Evolutionary conservation across 1,140 invertebrate species (phyloP), one percentile per base, ranked within the genome.

Genomic region (Drosophila busckii): DNA sequence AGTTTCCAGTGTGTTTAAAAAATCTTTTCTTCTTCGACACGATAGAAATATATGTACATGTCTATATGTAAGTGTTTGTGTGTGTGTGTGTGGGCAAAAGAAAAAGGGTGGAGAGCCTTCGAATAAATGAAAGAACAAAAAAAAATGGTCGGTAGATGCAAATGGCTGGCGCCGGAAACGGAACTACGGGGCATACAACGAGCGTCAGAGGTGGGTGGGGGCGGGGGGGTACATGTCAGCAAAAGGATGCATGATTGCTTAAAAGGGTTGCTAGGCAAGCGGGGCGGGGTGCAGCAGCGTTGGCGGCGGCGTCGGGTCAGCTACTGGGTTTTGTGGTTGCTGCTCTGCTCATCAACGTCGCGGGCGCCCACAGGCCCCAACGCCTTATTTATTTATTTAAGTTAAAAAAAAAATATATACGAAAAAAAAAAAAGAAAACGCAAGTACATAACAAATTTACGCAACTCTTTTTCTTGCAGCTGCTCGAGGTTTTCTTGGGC

Each of bases 91-190:
- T 10, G 2, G 10, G 19, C 0, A 8, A 10, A 41, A 15, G 20
- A 5, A 15, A 9, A 9, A 16, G 12, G 29, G 8, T 5, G 17
- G 20, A 32, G 37, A 58, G 70, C 69, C 59, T 82, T 69, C 75
- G 75, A 69, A 75, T 80, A 80, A 80, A 80, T 75, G 65, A 70
- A 82, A 75, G 61, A 75, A n/a, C n/a, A n/a, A n/a, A n/a, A n/a
- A n/a, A n/a, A n/a, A n/a, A n/a, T n/a, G n/a, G n/a, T n/a, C n/a
- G n/a, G 60, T 44, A 70, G 69, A 82, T 82, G 75, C 75, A 82
- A 82, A 82, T 82, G 69, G 76, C 70, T 70, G 65, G 65, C 65
- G 75, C 75, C 75, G 75, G 75, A 82, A 82, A 80, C 75, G 75
- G 75, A 80, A 80, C 69, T 80, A 58, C 75, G 45, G 64, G 31